Evolutionary conservation across 2,113 vertebrate species (phyloP).

Genomic region (Callionymus lyra): DNA sequence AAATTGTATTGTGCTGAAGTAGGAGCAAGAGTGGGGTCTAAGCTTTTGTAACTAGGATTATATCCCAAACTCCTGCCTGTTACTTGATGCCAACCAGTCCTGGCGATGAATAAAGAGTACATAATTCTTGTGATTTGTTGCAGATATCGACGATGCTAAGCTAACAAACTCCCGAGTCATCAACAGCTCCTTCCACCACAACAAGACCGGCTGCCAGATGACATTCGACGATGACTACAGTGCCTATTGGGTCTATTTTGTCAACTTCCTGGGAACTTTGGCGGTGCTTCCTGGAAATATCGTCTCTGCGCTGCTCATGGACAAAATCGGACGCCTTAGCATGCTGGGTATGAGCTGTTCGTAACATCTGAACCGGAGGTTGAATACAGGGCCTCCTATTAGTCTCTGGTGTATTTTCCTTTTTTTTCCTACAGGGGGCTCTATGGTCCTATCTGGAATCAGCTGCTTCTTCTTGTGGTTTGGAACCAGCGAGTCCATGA

Average conservation of each 20-base stretch:
- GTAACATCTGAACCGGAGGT: not conserved
- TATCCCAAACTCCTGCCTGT: too few relatives aligned
- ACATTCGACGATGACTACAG: constrained; percentile 94
- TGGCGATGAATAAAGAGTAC: too few relatives aligned
- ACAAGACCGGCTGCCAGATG: constrained; percentile 94
- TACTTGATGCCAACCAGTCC: too few relatives aligned
- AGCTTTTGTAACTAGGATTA: too few relatives aligned
- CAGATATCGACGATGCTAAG: constrained; percentile 87
- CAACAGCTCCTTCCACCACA: constrained; percentile 83
- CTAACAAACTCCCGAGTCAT: constrained; percentile 77
- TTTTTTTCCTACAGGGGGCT: constrained; percentile 77
- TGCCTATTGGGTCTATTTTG: constrained; percentile 98
- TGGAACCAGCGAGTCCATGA: constrained; percentile 95
- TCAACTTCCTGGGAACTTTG: constrained; percentile 95
- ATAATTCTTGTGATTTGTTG: not conserved
- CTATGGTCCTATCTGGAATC: constrained; percentile 96
- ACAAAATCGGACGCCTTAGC: constrained; percentile 91
- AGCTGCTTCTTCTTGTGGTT: constrained; percentile 99
- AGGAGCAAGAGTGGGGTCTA: too few relatives aligned
- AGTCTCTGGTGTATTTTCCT: constrained; percentile 4
- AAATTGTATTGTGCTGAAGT: too few relatives aligned
- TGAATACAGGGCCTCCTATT: constrained; percentile 1
- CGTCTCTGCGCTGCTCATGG: constrained; percentile 95
- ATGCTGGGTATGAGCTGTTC: constrained; percentile 78
- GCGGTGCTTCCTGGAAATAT: constrained; percentile 96